These are phyloP conservation scores for Belgica antarctica DNA, from an alignment of 2,888 invertebrate genomes.

Conservation along the genomic window DNA sequence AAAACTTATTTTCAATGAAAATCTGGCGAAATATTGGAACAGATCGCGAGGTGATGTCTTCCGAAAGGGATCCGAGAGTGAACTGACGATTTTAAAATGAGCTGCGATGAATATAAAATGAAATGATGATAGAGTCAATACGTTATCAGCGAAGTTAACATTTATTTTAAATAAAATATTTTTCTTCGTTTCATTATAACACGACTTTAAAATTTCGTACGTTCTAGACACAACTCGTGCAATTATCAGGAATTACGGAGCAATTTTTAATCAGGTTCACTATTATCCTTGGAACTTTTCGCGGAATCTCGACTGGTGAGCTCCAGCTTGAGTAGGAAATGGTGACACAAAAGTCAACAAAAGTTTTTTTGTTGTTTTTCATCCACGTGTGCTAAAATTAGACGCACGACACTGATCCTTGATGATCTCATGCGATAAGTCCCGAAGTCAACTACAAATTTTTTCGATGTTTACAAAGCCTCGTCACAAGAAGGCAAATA, in stretches of 20 bases:
- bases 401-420: no score
- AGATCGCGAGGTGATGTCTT: not conserved
- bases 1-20: no score
- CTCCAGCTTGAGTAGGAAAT: not conserved
- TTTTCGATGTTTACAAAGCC: not conserved
- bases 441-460: no score
- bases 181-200: not conserved
- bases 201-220: not conserved
- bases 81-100: conserved; percentile 17
- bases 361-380: no score
- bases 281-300: no score
- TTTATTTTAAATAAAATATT: not conserved
- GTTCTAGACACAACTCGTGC: not conserved
- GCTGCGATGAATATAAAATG: conserved; percentile 22
- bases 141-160: not conserved
- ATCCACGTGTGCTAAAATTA: no score
- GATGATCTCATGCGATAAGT: not conserved
- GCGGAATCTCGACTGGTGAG: no score
- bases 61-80: not conserved
- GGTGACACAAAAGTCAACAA: not conserved
- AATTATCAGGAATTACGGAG: not conserved
- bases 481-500: not conserved
- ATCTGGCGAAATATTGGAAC: not conserved
- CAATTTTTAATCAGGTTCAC: no score
- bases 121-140: not conserved